Percentiles rank a stretch among this genome's conserved stretches.
phyloP scores from a whole-genome alignment of 2,888 invertebrate genomes.

The Neoaliturus tenellus region DNA sequence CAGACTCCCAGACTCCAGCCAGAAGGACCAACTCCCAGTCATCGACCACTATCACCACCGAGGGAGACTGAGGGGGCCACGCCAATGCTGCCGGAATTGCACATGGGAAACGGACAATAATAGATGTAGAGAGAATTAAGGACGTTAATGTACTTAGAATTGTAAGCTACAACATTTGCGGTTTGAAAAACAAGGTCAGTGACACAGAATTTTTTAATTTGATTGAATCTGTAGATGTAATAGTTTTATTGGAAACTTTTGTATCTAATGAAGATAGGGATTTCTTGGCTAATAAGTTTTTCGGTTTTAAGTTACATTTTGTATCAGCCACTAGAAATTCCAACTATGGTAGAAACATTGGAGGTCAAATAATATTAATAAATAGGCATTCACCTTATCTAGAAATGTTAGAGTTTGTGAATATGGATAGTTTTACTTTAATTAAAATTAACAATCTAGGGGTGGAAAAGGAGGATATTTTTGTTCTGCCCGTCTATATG shows the following conservation, averaged over 20 bases:
- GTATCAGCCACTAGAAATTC: not conserved
- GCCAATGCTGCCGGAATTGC: not conserved
- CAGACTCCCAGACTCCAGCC: too few relatives aligned
- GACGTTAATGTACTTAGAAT: not conserved
- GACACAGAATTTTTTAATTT: not conserved
- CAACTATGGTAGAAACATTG: conserved; percentile 1
- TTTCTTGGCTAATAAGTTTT: not conserved
- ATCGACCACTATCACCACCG: not conserved
- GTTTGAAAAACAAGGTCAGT: not conserved
- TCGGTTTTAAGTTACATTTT: not conserved
- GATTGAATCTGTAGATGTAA: not conserved
- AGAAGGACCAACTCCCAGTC: not conserved
- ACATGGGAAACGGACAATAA: not conserved
- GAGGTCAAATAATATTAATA: not conserved
- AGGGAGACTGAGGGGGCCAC: not conserved
- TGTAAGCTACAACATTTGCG: conserved; percentile 21
- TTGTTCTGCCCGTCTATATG: conserved; percentile 24
- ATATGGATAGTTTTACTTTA: not conserved
- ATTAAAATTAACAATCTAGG: not conserved
- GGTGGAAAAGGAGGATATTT: not conserved
- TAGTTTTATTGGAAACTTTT: conserved; percentile 39
- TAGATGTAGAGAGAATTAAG: not conserved
- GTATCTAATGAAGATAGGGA: not conserved
- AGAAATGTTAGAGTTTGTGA: not conserved
- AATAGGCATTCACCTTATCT: not conserved